Percentiles rank a stretch among this genome's conserved stretches.
These are phyloP conservation scores for Drosophila mimica DNA, from an alignment of 2,888 invertebrate genomes.

Conservation along the genomic window DNA sequence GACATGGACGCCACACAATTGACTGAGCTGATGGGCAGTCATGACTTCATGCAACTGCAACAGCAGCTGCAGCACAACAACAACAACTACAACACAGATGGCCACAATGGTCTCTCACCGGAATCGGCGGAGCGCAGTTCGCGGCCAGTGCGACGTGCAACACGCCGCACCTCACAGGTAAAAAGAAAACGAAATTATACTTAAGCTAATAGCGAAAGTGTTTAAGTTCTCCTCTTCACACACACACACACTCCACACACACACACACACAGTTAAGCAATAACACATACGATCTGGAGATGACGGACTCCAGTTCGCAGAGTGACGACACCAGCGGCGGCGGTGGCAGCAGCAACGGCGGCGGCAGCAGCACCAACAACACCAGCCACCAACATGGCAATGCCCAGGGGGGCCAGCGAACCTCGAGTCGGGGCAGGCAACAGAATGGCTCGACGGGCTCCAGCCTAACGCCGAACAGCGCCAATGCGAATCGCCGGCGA, in stretches of 20 bases:
- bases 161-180: constrained; percentile 83
- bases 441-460: constrained; percentile 28
- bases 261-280: constrained; percentile 76
- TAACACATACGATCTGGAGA: constrained; percentile 84
- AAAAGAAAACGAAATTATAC: not conserved
- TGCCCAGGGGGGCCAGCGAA: constrained; percentile 50
- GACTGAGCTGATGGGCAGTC: constrained; percentile 76
- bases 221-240: not conserved
- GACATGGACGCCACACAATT: constrained; percentile 77
- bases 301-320: constrained; percentile 85
- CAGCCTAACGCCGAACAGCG: constrained; percentile 27
- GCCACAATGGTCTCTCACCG: constrained; percentile 70
- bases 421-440: constrained; percentile 81
- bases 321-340: constrained; percentile 85
- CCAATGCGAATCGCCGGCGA: constrained; percentile 86
- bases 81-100: constrained; percentile 73
- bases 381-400: constrained; percentile 49
- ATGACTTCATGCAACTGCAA: constrained; percentile 80
- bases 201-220: not conserved
- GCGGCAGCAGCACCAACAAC: constrained; percentile 76
- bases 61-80: constrained; percentile 74
- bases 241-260: not conserved
- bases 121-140: constrained; percentile 80
- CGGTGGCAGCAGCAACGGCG: constrained; percentile 84
- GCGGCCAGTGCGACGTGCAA: constrained; percentile 82